These are phyloP conservation scores for Operophtera brumata DNA, from an alignment of 2,888 invertebrate species.

Conservation along the genomic window DNA sequence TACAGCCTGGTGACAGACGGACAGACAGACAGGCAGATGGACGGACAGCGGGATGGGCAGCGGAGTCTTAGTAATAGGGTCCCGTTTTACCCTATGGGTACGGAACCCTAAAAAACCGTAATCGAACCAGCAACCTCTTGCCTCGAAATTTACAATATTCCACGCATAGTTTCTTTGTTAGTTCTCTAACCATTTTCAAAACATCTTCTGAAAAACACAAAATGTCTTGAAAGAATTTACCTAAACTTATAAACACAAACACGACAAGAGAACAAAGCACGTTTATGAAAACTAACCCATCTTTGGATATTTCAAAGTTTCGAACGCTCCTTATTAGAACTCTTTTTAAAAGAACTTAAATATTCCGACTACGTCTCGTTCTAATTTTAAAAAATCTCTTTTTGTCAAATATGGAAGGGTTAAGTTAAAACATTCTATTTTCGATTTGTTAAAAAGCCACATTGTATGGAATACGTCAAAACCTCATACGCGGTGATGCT, in stretches of 20 bases:
- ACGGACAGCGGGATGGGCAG: too few species aligned
- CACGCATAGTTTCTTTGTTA: too few species aligned
- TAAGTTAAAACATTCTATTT: constrained; percentile 81
- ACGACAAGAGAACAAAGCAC: neutral
- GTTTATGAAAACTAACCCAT: constrained; percentile 20
- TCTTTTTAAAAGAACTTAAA: constrained; percentile 74
- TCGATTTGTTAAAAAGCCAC: constrained; percentile 79
- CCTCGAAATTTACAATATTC: too few species aligned
- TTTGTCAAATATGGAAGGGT: constrained; percentile 81
- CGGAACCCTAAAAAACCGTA: too few species aligned
- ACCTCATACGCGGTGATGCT: constrained; percentile 60
- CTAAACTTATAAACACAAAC: neutral
- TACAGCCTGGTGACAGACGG: too few species aligned
- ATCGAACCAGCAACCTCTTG: too few species aligned
- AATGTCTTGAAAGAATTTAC: too few species aligned
- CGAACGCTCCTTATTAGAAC: constrained; percentile 65
- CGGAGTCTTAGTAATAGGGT: too few species aligned
- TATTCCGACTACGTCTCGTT: constrained; percentile 73
- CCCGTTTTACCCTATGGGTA: too few species aligned
- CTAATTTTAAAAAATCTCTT: constrained; percentile 74
- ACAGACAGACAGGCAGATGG: too few species aligned
- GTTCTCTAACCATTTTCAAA: too few species aligned
- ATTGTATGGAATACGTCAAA: constrained; percentile 81
- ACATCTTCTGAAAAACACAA: too few species aligned
- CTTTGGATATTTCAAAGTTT: constrained; percentile 44